Evolutionary conservation across 2,113 vertebrate species (phyloP).

Genomic region (Pelusios castaneus): DNA sequence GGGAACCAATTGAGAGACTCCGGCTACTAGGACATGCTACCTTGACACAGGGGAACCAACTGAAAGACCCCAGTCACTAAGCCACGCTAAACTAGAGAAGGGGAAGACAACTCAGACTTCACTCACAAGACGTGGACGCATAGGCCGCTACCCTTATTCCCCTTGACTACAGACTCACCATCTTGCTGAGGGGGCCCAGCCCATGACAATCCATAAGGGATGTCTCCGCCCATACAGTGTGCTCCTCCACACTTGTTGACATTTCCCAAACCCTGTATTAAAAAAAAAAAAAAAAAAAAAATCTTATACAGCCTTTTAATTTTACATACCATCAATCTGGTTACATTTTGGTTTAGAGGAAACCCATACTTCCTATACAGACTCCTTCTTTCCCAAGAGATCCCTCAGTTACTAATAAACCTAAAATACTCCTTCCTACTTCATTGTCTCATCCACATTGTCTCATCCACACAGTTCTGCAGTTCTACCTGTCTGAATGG

Average conservation of each 20-base stretch:
- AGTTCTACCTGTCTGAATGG: neutral
- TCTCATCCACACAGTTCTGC: neutral
- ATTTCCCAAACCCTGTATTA: neutral
- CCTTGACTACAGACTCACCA: no score
- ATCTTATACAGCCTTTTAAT: neutral
- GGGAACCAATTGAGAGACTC: no score
- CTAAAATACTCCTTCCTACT: neutral
- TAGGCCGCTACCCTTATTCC: no score
- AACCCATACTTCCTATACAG: neutral
- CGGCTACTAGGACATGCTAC: no score
- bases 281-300: neutral
- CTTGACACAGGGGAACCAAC: no score
- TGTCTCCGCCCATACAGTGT: neutral
- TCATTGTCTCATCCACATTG: neutral
- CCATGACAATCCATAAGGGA: no score
- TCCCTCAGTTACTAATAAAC: neutral
- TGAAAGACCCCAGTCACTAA: no score
- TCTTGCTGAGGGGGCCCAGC: no score
- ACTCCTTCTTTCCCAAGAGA: neutral
- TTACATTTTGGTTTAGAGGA: neutral
- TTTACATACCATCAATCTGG: neutral
- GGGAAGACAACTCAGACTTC: no score
- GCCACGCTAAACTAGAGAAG: no score
- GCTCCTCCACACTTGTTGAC: neutral
- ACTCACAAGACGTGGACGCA: no score